Evolutionary conservation across 2,888 invertebrate species (phyloP), one percentile per base, ranked within the genome.

Genomic region (Busseola fusca): DNA sequence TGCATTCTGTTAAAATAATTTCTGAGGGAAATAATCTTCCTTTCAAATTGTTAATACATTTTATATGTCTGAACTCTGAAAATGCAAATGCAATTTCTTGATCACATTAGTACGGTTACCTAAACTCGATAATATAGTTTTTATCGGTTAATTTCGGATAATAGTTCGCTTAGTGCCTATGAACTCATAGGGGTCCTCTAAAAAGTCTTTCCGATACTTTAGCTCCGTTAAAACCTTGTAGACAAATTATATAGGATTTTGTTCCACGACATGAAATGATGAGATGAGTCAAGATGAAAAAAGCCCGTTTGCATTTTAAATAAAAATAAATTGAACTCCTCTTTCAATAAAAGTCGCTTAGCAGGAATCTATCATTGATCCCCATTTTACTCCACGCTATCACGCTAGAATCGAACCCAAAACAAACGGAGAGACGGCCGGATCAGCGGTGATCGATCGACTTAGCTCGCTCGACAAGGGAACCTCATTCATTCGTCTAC

Each of bases 381-480:
- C 59, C 63, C 45, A 40, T n/a, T 56, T n/a, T 69, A 37, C 37
- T 3, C 34, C 42, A n/a, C 5, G 69, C 64, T 73, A 79, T 72
- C 80, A 37, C n/a, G 48, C 66, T 62, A 74, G 83, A 83, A 83
- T 71, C 83, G 60, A 80, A 79, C 83, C 80, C 68, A 83, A 80
- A 83, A 80, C 83, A 74, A 80, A 83, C 83, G 80, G 48, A 58
- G 69, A 79, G 83, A 83, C 65, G 66, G 34, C 56, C 67, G 80
- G 80, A 80, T 80, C 83, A 79, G 64, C 56, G 57, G 80, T 80
- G 80, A 80, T 80, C 83, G 83, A 80, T 80, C 74, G 80, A 83
- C 80, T 80, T 74, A 82, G 70, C 80, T 45, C 66, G 52, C 74
- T 48, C 79, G 79, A 80, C 80, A 62, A 50, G 82, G 70, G 74